phyloP scores from a whole-genome alignment of 30 jellyfish, hydroid and myxozoan species.

The Hydractinia echinata region DNA sequence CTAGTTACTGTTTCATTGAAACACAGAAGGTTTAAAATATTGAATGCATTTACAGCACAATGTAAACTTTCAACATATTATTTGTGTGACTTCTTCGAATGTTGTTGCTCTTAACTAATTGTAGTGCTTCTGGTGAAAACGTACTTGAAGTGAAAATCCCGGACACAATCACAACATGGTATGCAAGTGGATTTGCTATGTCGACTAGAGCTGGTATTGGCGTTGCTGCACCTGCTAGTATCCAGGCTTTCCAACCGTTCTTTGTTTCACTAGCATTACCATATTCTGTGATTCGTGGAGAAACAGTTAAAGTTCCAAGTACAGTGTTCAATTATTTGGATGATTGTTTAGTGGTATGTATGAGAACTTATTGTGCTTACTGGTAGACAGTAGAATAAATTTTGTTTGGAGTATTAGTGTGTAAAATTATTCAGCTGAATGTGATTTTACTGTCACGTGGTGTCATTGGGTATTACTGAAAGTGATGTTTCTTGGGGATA shows the following conservation, averaged over 20 bases:
- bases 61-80: not conserved
- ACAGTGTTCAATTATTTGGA: conserved; percentile 72
- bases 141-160: conserved; percentile 68
- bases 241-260: conserved; percentile 75
- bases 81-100: too few species aligned
- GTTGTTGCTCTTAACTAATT: not conserved
- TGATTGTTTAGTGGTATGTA: conserved; percentile 45
- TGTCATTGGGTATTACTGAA: too few species aligned
- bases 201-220: conserved; percentile 73
- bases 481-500: too few species aligned
- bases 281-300: conserved; percentile 87
- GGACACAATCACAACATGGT: conserved; percentile 93
- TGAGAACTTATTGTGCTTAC: too few species aligned
- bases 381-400: too few species aligned
- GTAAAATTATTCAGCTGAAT: too few species aligned
- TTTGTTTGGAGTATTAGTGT: too few species aligned
- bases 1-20: too few species aligned
- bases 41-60: too few species aligned
- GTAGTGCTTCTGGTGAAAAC: conserved; percentile 70
- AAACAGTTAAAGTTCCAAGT: conserved; percentile 65
- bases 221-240: conserved; percentile 65
- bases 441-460: too few species aligned
- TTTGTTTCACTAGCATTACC: conserved; percentile 78
- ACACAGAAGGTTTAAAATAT: too few species aligned
- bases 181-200: conserved; percentile 91